Conservation (phyloP, 2,888 invertebrate species). For the Mellilla xanthometata region DNA sequence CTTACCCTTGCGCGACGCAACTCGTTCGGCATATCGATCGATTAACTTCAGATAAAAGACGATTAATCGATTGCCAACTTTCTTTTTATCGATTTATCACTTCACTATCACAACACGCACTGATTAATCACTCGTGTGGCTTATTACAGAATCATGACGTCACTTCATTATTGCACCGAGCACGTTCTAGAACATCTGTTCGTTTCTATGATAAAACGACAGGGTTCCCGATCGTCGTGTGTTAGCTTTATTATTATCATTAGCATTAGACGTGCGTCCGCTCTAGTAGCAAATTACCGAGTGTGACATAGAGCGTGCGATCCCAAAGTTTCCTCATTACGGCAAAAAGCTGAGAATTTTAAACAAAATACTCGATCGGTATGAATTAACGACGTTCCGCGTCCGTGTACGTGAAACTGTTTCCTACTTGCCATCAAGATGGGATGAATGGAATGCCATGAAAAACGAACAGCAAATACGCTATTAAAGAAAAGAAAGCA, state of each 20-base stretch:
- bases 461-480: background rate
- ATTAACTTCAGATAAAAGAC: constrained; percentile 39
- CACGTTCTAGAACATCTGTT: constrained; percentile 9
- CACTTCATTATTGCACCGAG: constrained; percentile 10
- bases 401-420: constrained; percentile 38
- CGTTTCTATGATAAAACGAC: constrained; percentile 5
- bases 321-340: constrained; percentile 40
- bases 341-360: constrained; percentile 37
- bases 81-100: constrained; percentile 20
- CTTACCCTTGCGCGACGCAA: constrained; percentile 57
- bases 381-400: constrained; percentile 41
- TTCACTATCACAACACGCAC: constrained; percentile 28
- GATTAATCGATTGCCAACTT: constrained; percentile 34
- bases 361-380: constrained; percentile 30
- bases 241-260: constrained; percentile 7
- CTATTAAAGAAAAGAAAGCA: constrained; percentile 17
- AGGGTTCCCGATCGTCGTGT: constrained; percentile 22
- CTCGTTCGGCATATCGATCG: constrained; percentile 59
- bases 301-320: constrained; percentile 41
- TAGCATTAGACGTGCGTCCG: constrained; percentile 35
- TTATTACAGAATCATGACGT: constrained; percentile 6
- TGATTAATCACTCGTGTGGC: background rate
- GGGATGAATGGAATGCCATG: constrained; percentile 1
- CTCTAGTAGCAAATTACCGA: constrained; percentile 40
- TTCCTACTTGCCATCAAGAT: constrained; percentile 36